These are phyloP conservation scores for Geothlypis trichas DNA, from an alignment of 2,113 vertebrate species.

Conservation along the genomic window DNA sequence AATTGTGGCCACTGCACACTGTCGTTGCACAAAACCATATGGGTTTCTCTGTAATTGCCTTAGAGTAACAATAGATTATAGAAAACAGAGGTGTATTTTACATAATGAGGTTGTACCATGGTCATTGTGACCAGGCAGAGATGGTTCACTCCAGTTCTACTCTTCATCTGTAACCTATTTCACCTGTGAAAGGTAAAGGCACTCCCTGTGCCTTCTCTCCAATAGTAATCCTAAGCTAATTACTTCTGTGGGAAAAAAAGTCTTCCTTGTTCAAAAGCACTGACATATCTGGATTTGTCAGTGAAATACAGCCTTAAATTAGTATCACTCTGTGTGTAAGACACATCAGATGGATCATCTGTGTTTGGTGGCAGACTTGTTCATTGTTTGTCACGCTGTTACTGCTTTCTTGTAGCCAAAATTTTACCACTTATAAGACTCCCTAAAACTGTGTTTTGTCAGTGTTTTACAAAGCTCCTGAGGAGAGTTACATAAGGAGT, in stretches of 20 bases:
- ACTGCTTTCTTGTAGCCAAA: not conserved
- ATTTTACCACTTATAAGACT: not conserved
- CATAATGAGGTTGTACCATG: not conserved
- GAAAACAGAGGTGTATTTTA: not conserved
- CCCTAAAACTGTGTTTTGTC: not conserved
- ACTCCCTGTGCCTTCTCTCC: not conserved
- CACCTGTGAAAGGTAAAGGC: not conserved
- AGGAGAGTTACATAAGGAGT: not conserved
- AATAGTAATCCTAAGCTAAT: not conserved
- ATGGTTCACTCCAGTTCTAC: not conserved
- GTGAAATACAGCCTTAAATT: not conserved
- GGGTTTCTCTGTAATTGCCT: not conserved
- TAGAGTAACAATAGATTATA: not conserved
- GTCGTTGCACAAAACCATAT: not conserved
- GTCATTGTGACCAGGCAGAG: not conserved
- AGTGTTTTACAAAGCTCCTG: not conserved
- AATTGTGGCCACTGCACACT: not conserved
- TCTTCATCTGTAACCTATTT: not conserved
- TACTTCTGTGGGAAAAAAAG: not conserved
- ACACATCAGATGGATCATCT: not conserved
- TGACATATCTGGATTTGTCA: not conserved
- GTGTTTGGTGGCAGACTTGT: not conserved
- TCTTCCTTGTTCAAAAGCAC: not conserved
- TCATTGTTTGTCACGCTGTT: not conserved
- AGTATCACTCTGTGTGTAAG: fast-evolving